Evolutionary conservation across 64 coral and sea anemone species (phyloP).

Genomic region (Montipora efflorescens): DNA sequence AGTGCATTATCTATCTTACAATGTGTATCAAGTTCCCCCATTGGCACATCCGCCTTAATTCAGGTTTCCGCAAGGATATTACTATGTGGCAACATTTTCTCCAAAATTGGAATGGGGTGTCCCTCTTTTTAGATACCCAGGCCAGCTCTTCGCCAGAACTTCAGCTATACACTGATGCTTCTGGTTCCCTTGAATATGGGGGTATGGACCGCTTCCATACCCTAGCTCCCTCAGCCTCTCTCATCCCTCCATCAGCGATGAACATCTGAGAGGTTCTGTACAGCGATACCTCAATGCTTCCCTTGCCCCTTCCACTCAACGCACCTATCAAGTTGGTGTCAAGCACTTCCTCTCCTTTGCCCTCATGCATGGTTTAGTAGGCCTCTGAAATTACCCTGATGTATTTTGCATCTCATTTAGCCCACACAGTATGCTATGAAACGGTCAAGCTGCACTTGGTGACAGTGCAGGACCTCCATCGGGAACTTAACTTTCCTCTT

Average conservation of each 20-base stretch:
- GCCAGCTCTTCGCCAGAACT: conserved; percentile 4
- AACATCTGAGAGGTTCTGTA: background rate
- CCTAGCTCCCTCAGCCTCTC: no score
- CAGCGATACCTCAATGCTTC: conserved; percentile 17
- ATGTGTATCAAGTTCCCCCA: no score
- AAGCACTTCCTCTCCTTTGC: background rate
- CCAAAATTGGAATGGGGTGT: conserved; percentile 34
- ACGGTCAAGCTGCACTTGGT: no score
- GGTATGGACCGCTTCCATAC: no score
- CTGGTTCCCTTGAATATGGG: no score
- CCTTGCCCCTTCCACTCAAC: background rate
- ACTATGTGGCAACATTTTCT: no score
- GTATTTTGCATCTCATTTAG: background rate
- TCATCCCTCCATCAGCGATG: background rate
- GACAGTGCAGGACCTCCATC: no score
- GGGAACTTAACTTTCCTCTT: background rate
- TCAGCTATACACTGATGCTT: background rate
- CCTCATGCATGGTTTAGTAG: background rate
- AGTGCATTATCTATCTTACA: no score
- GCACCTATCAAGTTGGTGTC: conserved; percentile 40
- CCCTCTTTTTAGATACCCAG: background rate
- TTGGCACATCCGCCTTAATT: no score
- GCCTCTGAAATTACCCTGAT: background rate
- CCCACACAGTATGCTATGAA: no score
- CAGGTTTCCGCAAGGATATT: no score